phyloP scores from a whole-genome alignment of 1,140 invertebrate species.

The Bombus picipes region DNA sequence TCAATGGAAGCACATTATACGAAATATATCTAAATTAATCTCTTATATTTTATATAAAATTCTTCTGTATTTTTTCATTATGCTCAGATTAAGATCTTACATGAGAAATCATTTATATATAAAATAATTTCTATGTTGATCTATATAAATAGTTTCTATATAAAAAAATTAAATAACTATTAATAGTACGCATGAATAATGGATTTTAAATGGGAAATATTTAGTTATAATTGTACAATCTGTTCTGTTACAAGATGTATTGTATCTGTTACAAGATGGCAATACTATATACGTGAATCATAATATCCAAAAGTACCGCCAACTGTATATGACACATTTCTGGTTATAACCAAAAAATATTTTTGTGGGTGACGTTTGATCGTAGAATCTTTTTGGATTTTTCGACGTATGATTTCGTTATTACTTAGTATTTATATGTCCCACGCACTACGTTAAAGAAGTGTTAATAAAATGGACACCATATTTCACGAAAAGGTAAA shows the following conservation, averaged over 20 bases:
- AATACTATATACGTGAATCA: not conserved
- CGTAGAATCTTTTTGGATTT: conserved; percentile 44
- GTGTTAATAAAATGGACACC: conserved; percentile 71
- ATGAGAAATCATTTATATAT: not conserved
- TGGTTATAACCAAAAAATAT: conserved; percentile 70
- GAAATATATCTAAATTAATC: not conserved
- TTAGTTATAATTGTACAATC: not conserved
- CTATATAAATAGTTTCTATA: not conserved
- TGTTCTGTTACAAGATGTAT: too few species aligned
- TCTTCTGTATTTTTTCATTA: not conserved
- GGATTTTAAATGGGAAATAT: not conserved
- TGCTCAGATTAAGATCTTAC: too few species aligned
- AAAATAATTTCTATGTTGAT: not conserved
- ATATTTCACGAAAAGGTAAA: conserved; percentile 82
- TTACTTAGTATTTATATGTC: conserved; percentile 46
- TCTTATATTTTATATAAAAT: not conserved
- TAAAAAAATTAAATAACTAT: not conserved
- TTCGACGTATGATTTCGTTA: conserved; percentile 52
- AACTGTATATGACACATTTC: conserved; percentile 25
- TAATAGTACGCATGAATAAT: not conserved
- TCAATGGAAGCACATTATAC: not conserved
- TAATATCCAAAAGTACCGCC: not conserved
- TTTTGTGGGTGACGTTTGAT: conserved; percentile 75
- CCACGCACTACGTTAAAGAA: conserved; percentile 17
- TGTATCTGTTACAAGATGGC: conserved; percentile 17